Base-by-base conservation (phyloP, 1,140 invertebrate species). In the Panagrolaimus sp. region DNA sequence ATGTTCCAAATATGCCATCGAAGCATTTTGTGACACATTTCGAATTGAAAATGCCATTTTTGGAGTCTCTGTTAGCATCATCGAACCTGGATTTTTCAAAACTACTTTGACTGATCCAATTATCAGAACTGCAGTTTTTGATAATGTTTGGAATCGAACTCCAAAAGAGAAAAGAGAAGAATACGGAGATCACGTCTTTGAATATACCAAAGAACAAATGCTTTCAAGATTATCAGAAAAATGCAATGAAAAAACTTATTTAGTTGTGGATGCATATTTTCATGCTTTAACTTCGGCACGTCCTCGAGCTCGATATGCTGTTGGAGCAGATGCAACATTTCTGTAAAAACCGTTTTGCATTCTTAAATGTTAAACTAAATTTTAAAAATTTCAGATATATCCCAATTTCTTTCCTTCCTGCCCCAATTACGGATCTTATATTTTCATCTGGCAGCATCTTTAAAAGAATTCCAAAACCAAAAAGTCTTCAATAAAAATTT, bases 1-100 rank as follows among this genome's bases (percentile, higher is more conserved):
- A 8, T 73, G 75, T 15, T 66, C 70, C 43, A 76, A 76, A 38
- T 68, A 70, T 47, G 74, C 74, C 28, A 67, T 73, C 15, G 65
- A 64, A 47, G 74, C 55, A 32, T 76, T 73, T 47, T 76, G 73
- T 47, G 74, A 76, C 24, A 28, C 43, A 0, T 65, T 75, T 43
- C 65, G 73, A 26, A 48, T 63, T 45, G 74, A 76, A 68, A 43
- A 76, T 3, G 46, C 44, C 17, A 47, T 44, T 44, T 76, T 72
- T 28, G 73, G 73, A n/a, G 71, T 76, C 4, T 46, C 38, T 2
- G 74, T 76, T 10, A 32, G 52, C 55, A 69, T 75, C 45, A 17
- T 76, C 3, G 74, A 76, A 32, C 74, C 74, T 1, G 74, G 74
- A 38, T 76, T 74, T 52, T 76, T 76, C 63, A 64, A 24, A 17